Evolutionary conservation across 2,113 vertebrate genomes (phyloP), one percentile per base, ranked within the genome.

Genomic region (Callospermophilus lateralis): DNA sequence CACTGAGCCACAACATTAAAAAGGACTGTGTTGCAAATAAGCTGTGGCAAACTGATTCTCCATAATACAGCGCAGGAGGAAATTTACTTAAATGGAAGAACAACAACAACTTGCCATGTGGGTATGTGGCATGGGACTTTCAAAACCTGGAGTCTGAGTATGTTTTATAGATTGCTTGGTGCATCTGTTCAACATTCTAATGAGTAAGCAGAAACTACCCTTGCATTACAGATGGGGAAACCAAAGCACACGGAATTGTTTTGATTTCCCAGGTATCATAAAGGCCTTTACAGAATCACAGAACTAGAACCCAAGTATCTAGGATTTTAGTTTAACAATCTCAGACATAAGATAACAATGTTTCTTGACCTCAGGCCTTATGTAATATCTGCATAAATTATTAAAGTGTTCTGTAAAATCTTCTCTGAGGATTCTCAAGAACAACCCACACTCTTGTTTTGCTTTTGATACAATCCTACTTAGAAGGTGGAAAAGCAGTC

Each of bases 271-370:
- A 76, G 1, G 0, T 63, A 85, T 88, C 24, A 72, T 28, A 72
- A 84, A 48, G 3, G 10, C 48, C 78, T 94, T 92, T 30, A 79
- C 9, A 72, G 51, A 86, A 12, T 58, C 84, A 95, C 90, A 85
- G 72, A 96, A 85, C 15, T 45, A 78, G 42, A 90, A 89, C 88
- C 17, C n/a, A 90, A 90, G 7, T 32, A 73, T n/a, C 20, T 32
- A 78, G 20, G 22, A 32, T 95, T 95, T 95, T 19, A 84, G 53
- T 78, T 85, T 94, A 92, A 88, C 92, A 77, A 65, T 85, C 88
- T 34, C 16, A 89, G 85, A 89, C 1, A 2, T 89, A 93, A 93
- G n/a, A n/a, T n/a, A 90, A 42, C 28, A 39, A 8, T 65, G 37
- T 51, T 94, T 84, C 73, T 37, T 93, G 32, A 92, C 55, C 67